Evolutionary conservation across 2,113 vertebrate genomes (phyloP).

Genomic region (Megaceryle maxima): DNA sequence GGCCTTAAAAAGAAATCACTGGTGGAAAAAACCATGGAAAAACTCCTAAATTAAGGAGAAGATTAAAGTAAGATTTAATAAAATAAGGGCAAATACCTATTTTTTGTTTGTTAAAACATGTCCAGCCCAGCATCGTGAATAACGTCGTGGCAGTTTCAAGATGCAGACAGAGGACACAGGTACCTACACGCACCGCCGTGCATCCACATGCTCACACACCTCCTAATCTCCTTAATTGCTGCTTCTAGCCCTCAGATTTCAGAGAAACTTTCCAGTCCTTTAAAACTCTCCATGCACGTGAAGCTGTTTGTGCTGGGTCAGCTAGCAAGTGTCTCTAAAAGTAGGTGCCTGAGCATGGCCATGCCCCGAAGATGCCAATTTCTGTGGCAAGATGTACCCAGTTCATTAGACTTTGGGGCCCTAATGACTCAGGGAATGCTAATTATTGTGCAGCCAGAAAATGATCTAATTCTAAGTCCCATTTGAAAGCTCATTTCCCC

Average conservation of each 20-base stretch:
- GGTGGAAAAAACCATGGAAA: background rate
- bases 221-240: background rate
- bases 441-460: constrained; percentile 9
- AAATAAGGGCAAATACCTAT: background rate
- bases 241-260: background rate
- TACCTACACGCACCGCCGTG: no score
- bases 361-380: background rate
- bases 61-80: background rate
- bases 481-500: constrained; percentile 7
- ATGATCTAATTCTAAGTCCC: background rate
- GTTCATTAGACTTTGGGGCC: background rate
- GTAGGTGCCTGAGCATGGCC: background rate
- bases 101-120: background rate
- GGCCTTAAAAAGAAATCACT: background rate
- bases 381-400: background rate
- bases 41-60: background rate
- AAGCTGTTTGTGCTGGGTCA: background rate
- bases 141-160: background rate
- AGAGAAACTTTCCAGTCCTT: background rate
- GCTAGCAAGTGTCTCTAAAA: background rate
- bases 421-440: background rate
- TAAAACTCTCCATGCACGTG: fast-evolving
- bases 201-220: background rate
- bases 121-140: background rate
- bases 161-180: background rate